Conservation (phyloP, 2,888 invertebrate species). For the Ennomos fuscantarius region DNA sequence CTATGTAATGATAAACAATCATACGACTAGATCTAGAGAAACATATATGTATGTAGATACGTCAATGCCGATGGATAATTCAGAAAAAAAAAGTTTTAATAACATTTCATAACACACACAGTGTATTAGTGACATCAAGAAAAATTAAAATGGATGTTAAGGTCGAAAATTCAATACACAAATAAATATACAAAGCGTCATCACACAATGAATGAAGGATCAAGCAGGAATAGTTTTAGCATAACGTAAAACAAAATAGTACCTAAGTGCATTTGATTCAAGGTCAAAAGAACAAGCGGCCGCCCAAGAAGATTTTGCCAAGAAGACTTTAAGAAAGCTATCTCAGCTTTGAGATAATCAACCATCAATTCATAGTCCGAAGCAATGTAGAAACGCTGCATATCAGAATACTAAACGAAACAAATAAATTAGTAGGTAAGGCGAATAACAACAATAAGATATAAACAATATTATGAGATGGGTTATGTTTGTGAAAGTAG, state of each 20-base stretch:
- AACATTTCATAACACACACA: background rate
- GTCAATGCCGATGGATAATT: no score
- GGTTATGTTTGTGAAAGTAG: slow-evolving; percentile 5
- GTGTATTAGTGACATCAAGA: slow-evolving; percentile 10
- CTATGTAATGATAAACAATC: background rate
- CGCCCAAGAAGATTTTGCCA: slow-evolving; percentile 99
- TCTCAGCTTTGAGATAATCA: slow-evolving; percentile 98
- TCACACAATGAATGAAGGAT: slow-evolving; percentile 26
- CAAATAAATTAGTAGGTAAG: slow-evolving; percentile 42
- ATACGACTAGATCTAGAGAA: no score
- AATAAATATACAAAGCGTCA: slow-evolving; percentile 26
- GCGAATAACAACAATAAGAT: slow-evolving; percentile 10
- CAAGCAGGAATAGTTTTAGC: slow-evolving; percentile 54
- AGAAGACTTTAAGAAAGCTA: slow-evolving; percentile 98
- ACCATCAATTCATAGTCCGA: slow-evolving; percentile 99
- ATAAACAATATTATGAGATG: slow-evolving; percentile 14
- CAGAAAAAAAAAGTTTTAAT: no score
- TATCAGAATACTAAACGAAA: slow-evolving; percentile 95
- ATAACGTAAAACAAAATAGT: slow-evolving; percentile 62
- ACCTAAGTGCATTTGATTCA: slow-evolving; percentile 96
- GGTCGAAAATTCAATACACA: slow-evolving; percentile 21
- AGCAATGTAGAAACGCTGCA: slow-evolving; percentile 98
- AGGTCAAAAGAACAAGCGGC: slow-evolving; percentile 96
- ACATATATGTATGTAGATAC: no score
- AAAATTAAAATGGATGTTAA: slow-evolving; percentile 20